Conservation (phyloP, 2,797 vertebrate genomes). For the Pseudochirops corinnae region DNA sequence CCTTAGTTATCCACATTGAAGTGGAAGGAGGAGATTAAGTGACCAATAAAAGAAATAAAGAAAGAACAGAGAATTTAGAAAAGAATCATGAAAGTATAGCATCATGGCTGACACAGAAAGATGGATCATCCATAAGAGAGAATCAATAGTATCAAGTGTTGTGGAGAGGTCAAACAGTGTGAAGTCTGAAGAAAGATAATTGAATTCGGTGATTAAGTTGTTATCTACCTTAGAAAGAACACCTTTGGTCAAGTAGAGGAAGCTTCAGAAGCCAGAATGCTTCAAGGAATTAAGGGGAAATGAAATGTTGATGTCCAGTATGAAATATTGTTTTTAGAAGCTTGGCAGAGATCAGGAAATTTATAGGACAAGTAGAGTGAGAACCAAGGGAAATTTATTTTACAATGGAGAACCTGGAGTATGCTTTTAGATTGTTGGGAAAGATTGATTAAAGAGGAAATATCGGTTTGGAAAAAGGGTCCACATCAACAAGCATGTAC, state of each 20-base stretch:
- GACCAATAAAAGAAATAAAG: background rate
- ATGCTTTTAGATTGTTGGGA: background rate
- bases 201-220: background rate
- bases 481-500: background rate
- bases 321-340: background rate
- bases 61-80: background rate
- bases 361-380: background rate
- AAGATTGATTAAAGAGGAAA: background rate
- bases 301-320: background rate
- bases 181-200: background rate
- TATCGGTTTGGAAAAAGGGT: background rate
- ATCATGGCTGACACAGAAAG: background rate
- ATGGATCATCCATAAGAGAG: background rate
- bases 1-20: background rate
- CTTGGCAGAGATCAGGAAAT: background rate
- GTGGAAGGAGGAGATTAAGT: background rate
- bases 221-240: background rate
- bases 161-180: background rate
- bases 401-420: background rate
- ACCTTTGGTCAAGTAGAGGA: background rate
- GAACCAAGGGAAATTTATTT: background rate
- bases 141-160: background rate
- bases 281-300: background rate
- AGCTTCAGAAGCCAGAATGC: background rate
- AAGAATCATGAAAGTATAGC: background rate